Evolutionary conservation across 2,888 invertebrate species (phyloP).

Genomic region (Spodoptera exigua): DNA sequence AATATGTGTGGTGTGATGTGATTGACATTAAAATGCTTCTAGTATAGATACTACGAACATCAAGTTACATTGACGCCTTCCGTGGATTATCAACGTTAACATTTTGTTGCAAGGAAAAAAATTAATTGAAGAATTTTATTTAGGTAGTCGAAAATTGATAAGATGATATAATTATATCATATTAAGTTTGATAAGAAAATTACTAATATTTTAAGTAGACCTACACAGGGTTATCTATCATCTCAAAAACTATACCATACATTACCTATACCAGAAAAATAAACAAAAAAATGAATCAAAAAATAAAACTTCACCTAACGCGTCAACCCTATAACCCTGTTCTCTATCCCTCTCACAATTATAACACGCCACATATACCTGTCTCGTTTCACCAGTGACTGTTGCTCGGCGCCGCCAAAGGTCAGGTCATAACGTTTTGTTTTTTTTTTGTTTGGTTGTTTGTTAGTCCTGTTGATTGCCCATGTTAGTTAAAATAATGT

Average conservation of each 20-base stretch:
- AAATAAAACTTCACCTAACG: conserved; percentile 14
- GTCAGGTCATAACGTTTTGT: conserved; percentile 86
- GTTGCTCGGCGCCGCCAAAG: conserved; percentile 80
- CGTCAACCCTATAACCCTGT: conserved; percentile 46
- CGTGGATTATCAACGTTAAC: too few species aligned
- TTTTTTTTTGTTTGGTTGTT: conserved; percentile 67
- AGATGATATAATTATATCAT: too few species aligned
- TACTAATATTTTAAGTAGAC: too few species aligned
- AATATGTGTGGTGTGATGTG: not conserved
- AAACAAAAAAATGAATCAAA: not conserved
- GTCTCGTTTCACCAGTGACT: conserved; percentile 62
- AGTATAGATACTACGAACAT: too few species aligned
- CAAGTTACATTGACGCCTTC: too few species aligned
- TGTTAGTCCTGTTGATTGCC: conserved; percentile 81
- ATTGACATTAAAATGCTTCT: conserved; percentile 19
- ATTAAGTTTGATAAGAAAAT: too few species aligned
- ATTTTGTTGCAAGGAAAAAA: too few species aligned
- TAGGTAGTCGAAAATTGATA: too few species aligned
- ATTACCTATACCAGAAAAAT: too few species aligned
- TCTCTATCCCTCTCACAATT: conserved; percentile 55
- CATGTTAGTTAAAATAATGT: conserved; percentile 84
- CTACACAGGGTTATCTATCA: too few species aligned
- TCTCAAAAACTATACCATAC: too few species aligned
- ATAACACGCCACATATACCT: conserved; percentile 35
- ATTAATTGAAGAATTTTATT: too few species aligned